phyloP scores from a whole-genome alignment of 1,140 invertebrate genomes.

The Stegodyphus mimosarum region DNA sequence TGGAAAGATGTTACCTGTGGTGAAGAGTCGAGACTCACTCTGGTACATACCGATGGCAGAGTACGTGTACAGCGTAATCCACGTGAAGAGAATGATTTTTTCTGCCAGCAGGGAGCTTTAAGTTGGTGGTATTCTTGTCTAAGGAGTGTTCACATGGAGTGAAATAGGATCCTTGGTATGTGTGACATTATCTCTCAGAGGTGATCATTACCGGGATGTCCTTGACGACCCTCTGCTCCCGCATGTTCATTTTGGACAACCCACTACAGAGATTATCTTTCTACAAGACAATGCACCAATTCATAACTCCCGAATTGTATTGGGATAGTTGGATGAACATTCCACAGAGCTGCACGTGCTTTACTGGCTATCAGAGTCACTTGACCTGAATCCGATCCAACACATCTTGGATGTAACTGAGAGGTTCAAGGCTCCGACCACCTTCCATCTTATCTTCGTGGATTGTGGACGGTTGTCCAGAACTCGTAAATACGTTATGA shows the following conservation, averaged over 20 bases:
- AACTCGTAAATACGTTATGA: neutral
- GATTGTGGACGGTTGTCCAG: neutral
- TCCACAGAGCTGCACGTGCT: neutral
- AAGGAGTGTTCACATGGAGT: neutral
- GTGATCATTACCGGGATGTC: too few relatives aligned
- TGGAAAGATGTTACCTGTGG: neutral
- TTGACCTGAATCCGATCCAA: neutral
- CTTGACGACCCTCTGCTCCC: neutral
- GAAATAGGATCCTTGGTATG: too few relatives aligned
- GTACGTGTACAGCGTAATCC: neutral
- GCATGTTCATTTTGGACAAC: neutral
- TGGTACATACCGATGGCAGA: neutral
- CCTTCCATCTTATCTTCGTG: neutral
- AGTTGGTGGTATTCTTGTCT: neutral
- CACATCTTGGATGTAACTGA: neutral
- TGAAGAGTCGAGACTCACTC: neutral
- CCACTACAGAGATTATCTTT: conserved; percentile 1
- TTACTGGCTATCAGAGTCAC: neutral
- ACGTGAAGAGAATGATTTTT: neutral
- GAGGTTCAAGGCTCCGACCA: neutral
- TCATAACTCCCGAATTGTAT: neutral
- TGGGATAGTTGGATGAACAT: neutral
- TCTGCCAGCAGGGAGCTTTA: neutral
- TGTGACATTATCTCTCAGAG: neutral
- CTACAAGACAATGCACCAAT: neutral